Percentiles rank a stretch among this genome's conserved stretches.
phyloP scores from a whole-genome alignment of 2,888 invertebrate genomes.

The Tipula lateralis region DNA sequence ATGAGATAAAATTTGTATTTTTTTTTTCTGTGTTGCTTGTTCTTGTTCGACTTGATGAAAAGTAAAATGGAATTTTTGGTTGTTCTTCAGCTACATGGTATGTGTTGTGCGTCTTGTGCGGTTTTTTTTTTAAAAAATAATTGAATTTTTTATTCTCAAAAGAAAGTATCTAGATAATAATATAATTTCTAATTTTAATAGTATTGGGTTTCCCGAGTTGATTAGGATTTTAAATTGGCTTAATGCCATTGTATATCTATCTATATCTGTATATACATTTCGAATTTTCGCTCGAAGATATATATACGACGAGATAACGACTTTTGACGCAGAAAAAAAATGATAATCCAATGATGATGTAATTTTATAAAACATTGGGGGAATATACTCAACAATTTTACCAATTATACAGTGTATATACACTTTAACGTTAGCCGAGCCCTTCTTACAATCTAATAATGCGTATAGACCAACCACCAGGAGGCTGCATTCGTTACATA shows the following conservation, averaged over 20 bases:
- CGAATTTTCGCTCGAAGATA: neutral
- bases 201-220: neutral
- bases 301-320: neutral
- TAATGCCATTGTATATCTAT: neutral
- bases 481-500: too few species aligned
- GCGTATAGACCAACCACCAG: too few species aligned
- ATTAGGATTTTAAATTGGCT: neutral
- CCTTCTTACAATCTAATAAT: too few species aligned
- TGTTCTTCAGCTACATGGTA: neutral
- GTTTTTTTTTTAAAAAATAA: conserved; percentile 2
- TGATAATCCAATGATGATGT: neutral
- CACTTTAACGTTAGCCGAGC: too few species aligned
- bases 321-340: neutral
- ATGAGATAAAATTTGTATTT: neutral
- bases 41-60: neutral
- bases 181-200: neutral
- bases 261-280: neutral
- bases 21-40: neutral
- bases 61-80: neutral
- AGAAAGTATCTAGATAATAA: neutral
- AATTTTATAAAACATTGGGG: too few species aligned
- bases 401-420: too few species aligned
- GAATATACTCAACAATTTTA: too few species aligned
- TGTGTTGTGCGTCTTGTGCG: neutral
- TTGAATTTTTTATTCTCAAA: neutral